These are phyloP conservation scores for Brachionus angularis DNA, from an alignment of 1,140 invertebrate genomes.

Conservation along the genomic window DNA sequence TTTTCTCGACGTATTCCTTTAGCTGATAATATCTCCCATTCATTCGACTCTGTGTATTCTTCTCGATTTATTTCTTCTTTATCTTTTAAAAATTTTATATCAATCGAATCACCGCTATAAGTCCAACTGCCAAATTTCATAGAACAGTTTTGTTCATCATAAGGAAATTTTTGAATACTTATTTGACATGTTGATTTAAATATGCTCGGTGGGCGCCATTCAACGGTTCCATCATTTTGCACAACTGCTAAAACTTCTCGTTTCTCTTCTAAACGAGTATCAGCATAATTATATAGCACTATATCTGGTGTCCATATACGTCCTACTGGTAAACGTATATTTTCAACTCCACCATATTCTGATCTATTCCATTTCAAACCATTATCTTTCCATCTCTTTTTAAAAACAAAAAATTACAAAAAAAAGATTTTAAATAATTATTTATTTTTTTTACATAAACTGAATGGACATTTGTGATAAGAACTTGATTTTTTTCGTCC, in stretches of 20 bases:
- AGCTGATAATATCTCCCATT: slow-evolving; percentile 54
- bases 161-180: slow-evolving; percentile 67
- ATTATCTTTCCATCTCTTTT: slow-evolving; percentile 43
- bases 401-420: background rate
- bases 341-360: slow-evolving; percentile 19
- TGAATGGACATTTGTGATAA: slow-evolving; percentile 33
- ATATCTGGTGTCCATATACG: slow-evolving; percentile 42
- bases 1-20: slow-evolving; percentile 46
- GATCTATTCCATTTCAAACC: slow-evolving; percentile 28
- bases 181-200: slow-evolving; percentile 87
- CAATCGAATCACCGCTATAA: slow-evolving; percentile 55
- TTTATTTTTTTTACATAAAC: slow-evolving; percentile 44
- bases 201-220: slow-evolving; percentile 96
- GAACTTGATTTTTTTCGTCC: slow-evolving; percentile 45
- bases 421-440: background rate
- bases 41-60: slow-evolving; percentile 57
- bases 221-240: slow-evolving; percentile 81
- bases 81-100: slow-evolving; percentile 51
- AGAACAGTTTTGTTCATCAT: slow-evolving; percentile 55
- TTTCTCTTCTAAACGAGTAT: slow-evolving; percentile 54
- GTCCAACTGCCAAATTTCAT: slow-evolving; percentile 59
- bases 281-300: slow-evolving; percentile 47
- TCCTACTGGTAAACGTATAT: slow-evolving; percentile 37
- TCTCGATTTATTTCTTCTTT: slow-evolving; percentile 52
- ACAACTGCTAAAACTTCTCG: slow-evolving; percentile 55